Evolutionary conservation across 23 tunicate species (phyloP).

Genomic region (Ascidia mentula): DNA sequence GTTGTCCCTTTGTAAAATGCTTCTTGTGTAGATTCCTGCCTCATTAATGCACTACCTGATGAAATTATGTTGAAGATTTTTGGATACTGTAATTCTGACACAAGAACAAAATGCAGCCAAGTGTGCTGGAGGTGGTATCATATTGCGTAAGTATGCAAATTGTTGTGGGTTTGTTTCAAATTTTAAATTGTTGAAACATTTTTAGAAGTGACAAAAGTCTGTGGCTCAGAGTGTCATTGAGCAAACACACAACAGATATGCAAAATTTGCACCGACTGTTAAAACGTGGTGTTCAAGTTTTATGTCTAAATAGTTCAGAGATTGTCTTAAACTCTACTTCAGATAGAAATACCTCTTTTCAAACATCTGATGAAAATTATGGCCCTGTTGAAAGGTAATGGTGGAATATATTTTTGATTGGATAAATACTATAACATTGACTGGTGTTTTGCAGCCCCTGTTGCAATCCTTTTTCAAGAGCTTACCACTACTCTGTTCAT

Average conservation of each 20-base stretch:
- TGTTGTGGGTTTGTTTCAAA: not conserved
- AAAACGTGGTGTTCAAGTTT: constrained; percentile 32
- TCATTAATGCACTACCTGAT: constrained; percentile 38
- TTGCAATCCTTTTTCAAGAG: constrained; percentile 71
- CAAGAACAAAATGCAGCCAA: constrained; percentile 43
- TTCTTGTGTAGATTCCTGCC: constrained; percentile 21
- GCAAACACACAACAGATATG: constrained; percentile 22
- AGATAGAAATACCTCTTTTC: not conserved
- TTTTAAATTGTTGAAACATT: not conserved
- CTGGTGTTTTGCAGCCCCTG: constrained; percentile 40
- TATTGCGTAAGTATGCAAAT: constrained; percentile 54
- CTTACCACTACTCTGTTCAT: constrained; percentile 68
- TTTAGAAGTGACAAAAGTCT: constrained; percentile 51
- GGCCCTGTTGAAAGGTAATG: not conserved
- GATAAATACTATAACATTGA: not conserved
- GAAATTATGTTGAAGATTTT: constrained; percentile 58
- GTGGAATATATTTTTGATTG: not conserved
- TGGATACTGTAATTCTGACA: constrained; percentile 43
- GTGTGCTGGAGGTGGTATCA: constrained; percentile 88
- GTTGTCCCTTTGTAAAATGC: too few relatives aligned
- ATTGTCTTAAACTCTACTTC: not conserved
- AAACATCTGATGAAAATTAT: not conserved
- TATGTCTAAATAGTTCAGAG: constrained; percentile 39
- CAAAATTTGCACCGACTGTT: constrained; percentile 33
- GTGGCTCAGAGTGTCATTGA: constrained; percentile 47